These are phyloP conservation scores for Lasioglossum leucozonium DNA, from an alignment of 2,888 invertebrate species.

Conservation along the genomic window DNA sequence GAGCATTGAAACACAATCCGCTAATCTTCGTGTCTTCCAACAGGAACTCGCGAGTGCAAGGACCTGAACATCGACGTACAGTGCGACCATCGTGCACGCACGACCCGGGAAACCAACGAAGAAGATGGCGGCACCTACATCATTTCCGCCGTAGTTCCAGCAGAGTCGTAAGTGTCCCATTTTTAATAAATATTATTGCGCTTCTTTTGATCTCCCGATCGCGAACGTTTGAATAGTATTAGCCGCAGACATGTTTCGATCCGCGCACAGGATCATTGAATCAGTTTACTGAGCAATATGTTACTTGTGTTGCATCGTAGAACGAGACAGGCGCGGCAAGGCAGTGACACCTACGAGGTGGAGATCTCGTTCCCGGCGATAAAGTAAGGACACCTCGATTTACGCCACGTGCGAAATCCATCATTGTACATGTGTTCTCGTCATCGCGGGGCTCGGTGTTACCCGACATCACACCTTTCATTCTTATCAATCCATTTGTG, in stretches of 20 bases:
- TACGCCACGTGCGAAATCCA: slow-evolving; percentile 54
- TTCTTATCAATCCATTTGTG: slow-evolving; percentile 41
- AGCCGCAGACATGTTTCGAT: slow-evolving; percentile 25
- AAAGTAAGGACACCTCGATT: slow-evolving; percentile 89
- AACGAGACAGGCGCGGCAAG: slow-evolving; percentile 93
- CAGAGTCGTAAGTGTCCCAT: slow-evolving; percentile 91
- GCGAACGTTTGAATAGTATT: not conserved
- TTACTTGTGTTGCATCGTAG: slow-evolving; percentile 87
- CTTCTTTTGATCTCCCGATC: not conserved
- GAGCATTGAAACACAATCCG: not conserved
- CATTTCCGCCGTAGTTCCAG: slow-evolving; percentile 92
- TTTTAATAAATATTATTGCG: not conserved
- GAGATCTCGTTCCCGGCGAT: slow-evolving; percentile 96
- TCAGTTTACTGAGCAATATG: slow-evolving; percentile 66
- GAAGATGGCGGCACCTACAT: slow-evolving; percentile 93
- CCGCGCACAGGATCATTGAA: slow-evolving; percentile 1
- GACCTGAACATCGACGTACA: slow-evolving; percentile 96
- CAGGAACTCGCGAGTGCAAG: slow-evolving; percentile 93
- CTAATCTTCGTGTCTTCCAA: not conserved
- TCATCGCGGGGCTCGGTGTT: slow-evolving; percentile 53
- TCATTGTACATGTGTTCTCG: slow-evolving; percentile 61
- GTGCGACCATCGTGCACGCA: slow-evolving; percentile 91
- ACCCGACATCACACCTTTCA: slow-evolving; percentile 63
- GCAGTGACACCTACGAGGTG: slow-evolving; percentile 95
- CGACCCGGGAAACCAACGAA: slow-evolving; percentile 85